Conservation (phyloP, 1,140 invertebrate genomes). For the Neuroterus valhalla region DNA sequence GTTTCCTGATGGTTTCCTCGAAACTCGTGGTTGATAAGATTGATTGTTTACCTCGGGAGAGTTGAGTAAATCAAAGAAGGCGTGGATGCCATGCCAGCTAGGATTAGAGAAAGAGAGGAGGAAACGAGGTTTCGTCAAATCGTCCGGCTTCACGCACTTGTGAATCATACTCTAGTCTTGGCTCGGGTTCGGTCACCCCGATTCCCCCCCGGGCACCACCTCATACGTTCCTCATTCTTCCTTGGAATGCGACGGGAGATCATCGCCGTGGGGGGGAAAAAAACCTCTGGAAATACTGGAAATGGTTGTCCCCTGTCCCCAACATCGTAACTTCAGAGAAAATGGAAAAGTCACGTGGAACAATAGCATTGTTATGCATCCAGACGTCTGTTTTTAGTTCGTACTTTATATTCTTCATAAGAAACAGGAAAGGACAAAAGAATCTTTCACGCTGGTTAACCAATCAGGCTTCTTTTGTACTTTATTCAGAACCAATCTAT, state of each 20-base stretch:
- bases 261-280: slow-evolving; percentile 18
- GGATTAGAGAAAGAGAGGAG: slow-evolving; percentile 2
- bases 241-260: slow-evolving; percentile 22
- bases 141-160: slow-evolving; percentile 17
- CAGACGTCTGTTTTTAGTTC: background rate
- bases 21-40: slow-evolving; percentile 22
- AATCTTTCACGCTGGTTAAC: background rate
- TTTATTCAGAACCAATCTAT: no score
- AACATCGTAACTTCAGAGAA: slow-evolving; percentile 11
- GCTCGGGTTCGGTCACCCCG: slow-evolving; percentile 8
- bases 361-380: background rate
- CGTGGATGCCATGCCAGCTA: slow-evolving; percentile 12
- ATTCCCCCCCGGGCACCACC: background rate
- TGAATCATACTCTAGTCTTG: slow-evolving; percentile 21
- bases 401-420: background rate
- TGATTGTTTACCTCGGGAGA: slow-evolving; percentile 25
- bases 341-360: slow-evolving; percentile 8
- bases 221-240: slow-evolving; percentile 22
- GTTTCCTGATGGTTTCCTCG: slow-evolving; percentile 20
- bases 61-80: slow-evolving; percentile 30
- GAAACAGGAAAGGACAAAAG: background rate
- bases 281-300: slow-evolving; percentile 2
- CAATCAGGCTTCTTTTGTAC: no score
- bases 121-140: slow-evolving; percentile 13
- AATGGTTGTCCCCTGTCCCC: background rate